Percentiles rank a stretch among this genome's conserved stretches.
phyloP scores from a whole-genome alignment of 2,797 vertebrate species.

The Silurus lanzhouensis region DNA sequence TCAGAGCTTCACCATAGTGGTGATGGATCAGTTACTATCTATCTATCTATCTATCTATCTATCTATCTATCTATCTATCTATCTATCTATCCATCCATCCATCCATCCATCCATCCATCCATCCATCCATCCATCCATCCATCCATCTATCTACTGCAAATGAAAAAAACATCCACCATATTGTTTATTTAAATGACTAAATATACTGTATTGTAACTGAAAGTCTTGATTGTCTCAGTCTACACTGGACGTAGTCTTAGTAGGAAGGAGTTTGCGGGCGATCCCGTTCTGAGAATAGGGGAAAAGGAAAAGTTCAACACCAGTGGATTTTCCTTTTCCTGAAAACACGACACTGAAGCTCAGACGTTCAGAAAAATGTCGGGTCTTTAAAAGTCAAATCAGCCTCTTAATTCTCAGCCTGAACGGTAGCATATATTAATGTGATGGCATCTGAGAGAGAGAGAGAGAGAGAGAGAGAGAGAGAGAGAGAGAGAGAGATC shows the following conservation, averaged over 20 bases:
- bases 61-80: not conserved
- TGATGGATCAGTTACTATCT: not conserved
- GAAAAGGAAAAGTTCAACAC: too few relatives aligned
- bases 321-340: not conserved
- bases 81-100: not conserved
- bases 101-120: not conserved
- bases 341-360: not conserved
- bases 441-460: not conserved
- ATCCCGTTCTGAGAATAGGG: too few relatives aligned
- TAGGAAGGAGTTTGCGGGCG: too few relatives aligned
- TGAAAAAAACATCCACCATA: too few relatives aligned
- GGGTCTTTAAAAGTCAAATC: constrained; percentile 12
- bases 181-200: too few relatives aligned
- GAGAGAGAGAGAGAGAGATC: not conserved
- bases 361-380: not conserved
- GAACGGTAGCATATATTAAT: not conserved
- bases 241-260: too few relatives aligned
- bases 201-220: too few relatives aligned
- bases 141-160: not conserved
- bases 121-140: not conserved
- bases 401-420: not conserved
- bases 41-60: not conserved
- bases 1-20: too few relatives aligned
- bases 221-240: too few relatives aligned
- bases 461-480: not conserved